Conservation (phyloP, 2,113 vertebrate genomes). For the Onychostruthus taczanowskii region DNA sequence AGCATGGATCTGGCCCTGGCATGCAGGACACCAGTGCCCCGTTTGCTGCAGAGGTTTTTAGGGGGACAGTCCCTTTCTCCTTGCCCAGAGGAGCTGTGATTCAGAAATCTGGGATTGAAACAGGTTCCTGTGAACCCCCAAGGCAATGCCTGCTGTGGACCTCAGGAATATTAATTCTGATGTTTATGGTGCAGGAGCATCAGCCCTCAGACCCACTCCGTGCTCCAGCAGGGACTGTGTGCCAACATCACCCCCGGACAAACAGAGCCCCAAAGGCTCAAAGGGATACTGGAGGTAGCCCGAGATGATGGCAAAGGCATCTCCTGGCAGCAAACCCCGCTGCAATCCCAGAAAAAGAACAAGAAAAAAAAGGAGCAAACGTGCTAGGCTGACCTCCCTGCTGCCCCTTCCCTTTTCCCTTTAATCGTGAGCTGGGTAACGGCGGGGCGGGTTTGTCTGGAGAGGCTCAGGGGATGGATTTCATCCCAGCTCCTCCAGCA, state of each 20-base stretch:
- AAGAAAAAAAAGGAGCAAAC: background rate
- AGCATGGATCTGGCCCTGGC: background rate
- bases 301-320: background rate
- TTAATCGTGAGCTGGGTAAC: background rate
- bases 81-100: background rate
- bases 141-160: background rate
- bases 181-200: background rate
- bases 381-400: background rate
- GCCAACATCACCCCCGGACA: background rate
- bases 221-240: rapidly evolving
- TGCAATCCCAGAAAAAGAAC: background rate
- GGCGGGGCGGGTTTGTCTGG: background rate
- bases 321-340: background rate
- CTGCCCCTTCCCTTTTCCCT: background rate
- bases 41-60: background rate
- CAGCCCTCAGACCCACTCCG: background rate
- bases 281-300: background rate
- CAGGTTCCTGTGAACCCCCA: background rate
- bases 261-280: background rate
- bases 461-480: background rate
- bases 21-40: rapidly evolving
- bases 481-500: background rate
- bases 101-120: background rate
- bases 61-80: background rate
- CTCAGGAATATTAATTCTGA: background rate